Percentiles rank a stretch among this genome's conserved stretches.
phyloP scores from a whole-genome alignment of 2,888 invertebrate genomes.

The Harpalus rubripes region DNA sequence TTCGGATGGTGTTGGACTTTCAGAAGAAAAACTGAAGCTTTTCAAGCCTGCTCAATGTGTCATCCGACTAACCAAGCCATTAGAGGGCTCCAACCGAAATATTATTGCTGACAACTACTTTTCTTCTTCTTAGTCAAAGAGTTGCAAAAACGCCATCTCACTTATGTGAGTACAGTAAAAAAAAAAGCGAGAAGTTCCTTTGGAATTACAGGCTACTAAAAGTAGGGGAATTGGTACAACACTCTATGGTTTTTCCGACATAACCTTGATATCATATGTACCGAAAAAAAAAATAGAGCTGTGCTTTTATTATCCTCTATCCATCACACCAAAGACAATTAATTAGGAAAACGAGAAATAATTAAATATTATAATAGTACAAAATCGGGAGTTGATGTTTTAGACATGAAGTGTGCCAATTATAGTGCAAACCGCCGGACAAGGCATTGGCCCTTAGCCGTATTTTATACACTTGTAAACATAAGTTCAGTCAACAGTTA shows the following conservation, averaged over 20 bases:
- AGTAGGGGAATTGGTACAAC: no score
- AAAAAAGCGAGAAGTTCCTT: conserved; percentile 69
- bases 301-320: conserved; percentile 69
- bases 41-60: conserved; percentile 68
- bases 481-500: conserved; percentile 66
- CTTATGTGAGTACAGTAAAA: no score
- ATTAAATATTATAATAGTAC: conserved; percentile 70
- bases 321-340: conserved; percentile 68
- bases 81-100: conserved; percentile 69
- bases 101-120: conserved; percentile 71
- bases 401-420: conserved; percentile 71
- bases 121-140: conserved; percentile 68
- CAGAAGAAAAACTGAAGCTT: no score
- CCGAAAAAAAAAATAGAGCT: conserved; percentile 69
- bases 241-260: no score
- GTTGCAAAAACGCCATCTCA: conserved; percentile 65
- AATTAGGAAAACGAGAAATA: conserved; percentile 70
- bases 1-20: no score
- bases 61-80: conserved; percentile 66
- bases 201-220: conserved; percentile 52
- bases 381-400: conserved; percentile 70
- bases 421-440: no score
- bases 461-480: conserved; percentile 70
- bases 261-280: conserved; percentile 66
- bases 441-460: no score